Evolutionary conservation across 2,113 vertebrate species (phyloP), one percentile per base, ranked within the genome.

Genomic region (Eulacestoma nigropectus): DNA sequence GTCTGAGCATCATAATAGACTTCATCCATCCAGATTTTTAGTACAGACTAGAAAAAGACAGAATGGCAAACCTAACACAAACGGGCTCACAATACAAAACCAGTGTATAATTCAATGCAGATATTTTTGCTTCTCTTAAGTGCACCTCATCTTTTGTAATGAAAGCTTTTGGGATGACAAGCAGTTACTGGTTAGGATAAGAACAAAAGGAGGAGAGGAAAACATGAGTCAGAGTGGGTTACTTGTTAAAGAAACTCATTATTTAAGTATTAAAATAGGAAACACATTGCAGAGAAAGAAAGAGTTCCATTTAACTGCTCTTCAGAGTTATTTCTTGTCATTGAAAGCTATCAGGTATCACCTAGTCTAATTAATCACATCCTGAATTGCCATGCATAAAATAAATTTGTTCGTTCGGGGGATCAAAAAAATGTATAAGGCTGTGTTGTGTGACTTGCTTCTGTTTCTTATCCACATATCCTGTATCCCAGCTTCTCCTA

Each of bases 261-360:
- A 67, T 93, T 94, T 93, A 68, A 85, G 32, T 65, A 80, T 83
- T 95, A 73, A 90, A 92, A 88, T 70, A 86, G 32, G 35, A 83
- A 92, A 90, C 30, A 56, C 14, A 83, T 65, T 84, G 7, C 22
- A 70, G 33, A 87, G 62, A 79, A 94, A 68, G 19, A 26, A 41
- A 86, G 74, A 17, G 39, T 33, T 95, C 55, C 26, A 67, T 74
- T 55, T 65, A 87, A 50, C 30, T 81, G 30, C 39, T 90, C 35
- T 70, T 78, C 56, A 64, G 26, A 78, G 57, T 70, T 74, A 50
- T 65, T 85, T 13, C 56, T 88, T 70, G 33, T 74, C 56, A 89
- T 18, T 77, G 50, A 33, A 90, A 86, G 27, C 37, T 87, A 79
- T 27, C n/a, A 76, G 59, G 8, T 81, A 59, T 77, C 33, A 77